A percentile compares a stretch with the other conserved stretches of the same genome.
Evolutionary conservation across 2,888 invertebrate genomes (phyloP).

Genomic region (Bruchidius siliquastri): DNA sequence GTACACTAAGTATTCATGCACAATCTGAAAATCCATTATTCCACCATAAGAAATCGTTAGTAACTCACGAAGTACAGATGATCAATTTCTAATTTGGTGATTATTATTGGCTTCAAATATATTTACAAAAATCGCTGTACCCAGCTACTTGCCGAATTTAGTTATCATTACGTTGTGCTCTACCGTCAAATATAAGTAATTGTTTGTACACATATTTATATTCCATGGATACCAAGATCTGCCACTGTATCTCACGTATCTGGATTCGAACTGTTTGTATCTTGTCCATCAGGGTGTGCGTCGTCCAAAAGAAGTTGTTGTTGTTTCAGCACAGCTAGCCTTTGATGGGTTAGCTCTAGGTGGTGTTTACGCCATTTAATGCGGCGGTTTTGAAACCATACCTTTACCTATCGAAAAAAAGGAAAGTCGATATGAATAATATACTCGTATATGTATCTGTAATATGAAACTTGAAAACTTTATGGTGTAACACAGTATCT

Average conservation of each 20-base stretch:
- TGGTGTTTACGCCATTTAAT: slow-evolving; percentile 97
- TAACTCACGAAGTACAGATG: too few relatives aligned
- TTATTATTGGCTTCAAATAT: too few relatives aligned
- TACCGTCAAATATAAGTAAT: not conserved
- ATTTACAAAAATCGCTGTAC: too few relatives aligned
- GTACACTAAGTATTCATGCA: too few relatives aligned
- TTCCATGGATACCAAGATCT: not conserved
- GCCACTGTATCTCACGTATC: slow-evolving; percentile 34
- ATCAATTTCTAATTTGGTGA: too few relatives aligned
- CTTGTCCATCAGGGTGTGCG: slow-evolving; percentile 48
- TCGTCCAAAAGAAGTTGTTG: slow-evolving; percentile 50
- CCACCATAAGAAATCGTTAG: too few relatives aligned
- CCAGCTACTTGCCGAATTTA: too few relatives aligned
- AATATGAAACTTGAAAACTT: too few relatives aligned
- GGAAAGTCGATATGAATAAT: not conserved
- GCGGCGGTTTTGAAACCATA: slow-evolving; percentile 89
- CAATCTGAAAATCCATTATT: too few relatives aligned
- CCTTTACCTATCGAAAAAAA: slow-evolving; percentile 63
- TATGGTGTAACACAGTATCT: too few relatives aligned
- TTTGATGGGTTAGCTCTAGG: slow-evolving; percentile 84
- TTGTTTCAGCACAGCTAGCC: slow-evolving; percentile 61
- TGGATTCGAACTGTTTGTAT: slow-evolving; percentile 44
- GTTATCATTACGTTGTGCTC: not conserved
- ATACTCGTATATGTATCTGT: too few relatives aligned
- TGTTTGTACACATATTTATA: not conserved